Conservation (phyloP, 1,140 invertebrate species). For the Andricus grossulariae region DNA sequence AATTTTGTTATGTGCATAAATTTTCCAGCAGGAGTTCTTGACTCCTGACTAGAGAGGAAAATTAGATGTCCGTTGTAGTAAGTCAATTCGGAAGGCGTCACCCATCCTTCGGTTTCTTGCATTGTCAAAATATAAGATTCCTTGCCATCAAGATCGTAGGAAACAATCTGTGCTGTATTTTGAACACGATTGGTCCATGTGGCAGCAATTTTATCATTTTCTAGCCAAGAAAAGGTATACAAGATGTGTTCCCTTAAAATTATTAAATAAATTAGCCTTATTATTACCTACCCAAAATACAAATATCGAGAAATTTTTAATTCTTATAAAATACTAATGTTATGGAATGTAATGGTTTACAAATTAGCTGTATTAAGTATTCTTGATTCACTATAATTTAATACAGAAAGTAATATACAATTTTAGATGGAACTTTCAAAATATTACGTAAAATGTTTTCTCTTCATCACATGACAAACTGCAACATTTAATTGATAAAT, state of each 20-base stretch:
- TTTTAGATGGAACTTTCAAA: no score
- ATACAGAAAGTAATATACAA: no score
- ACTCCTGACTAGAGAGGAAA: background rate
- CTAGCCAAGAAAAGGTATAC: background rate
- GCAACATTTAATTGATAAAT: no score
- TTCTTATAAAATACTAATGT: no score
- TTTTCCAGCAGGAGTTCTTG: constrained; percentile 9
- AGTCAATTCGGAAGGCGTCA: background rate
- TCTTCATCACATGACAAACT: no score
- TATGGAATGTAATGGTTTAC: no score
- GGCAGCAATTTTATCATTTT: background rate
- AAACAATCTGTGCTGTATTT: background rate
- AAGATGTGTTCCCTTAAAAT: background rate
- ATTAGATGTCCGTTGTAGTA: constrained; percentile 1
- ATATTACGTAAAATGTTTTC: no score
- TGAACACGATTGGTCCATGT: constrained; percentile 12
- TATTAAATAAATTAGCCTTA: no score
- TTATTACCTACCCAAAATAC: no score
- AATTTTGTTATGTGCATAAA: constrained; percentile 25
- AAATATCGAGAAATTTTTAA: no score
- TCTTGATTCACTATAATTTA: no score
- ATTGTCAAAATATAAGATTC: background rate
- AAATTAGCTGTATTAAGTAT: no score
- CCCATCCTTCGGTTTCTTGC: background rate
- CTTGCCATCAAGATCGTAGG: background rate